Percentiles rank a stretch among this genome's conserved stretches.
phyloP scores from a whole-genome alignment of 2,797 vertebrate species.

The Tapirus indicus region DNA sequence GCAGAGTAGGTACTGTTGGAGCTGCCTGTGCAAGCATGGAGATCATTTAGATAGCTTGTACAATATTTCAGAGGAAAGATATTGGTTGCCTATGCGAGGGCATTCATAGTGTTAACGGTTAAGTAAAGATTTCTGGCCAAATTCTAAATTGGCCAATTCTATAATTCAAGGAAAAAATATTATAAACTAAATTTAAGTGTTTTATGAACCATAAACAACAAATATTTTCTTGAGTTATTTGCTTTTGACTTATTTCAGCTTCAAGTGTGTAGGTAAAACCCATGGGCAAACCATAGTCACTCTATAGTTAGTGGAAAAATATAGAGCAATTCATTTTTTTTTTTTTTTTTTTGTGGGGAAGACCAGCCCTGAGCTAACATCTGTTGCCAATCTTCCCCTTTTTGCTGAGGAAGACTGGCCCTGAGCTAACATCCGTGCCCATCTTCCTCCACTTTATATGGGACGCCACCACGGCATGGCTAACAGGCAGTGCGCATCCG shows the following conservation, averaged over 20 bases:
- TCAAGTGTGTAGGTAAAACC: neutral
- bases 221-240: conserved; percentile 11
- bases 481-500: too few relatives aligned
- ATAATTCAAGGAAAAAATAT: neutral
- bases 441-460: too few relatives aligned
- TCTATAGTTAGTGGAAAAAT: neutral
- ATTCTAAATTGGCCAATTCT: neutral
- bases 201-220: neutral
- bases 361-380: too few relatives aligned
- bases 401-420: too few relatives aligned
- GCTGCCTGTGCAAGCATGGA: neutral
- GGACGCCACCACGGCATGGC: too few relatives aligned
- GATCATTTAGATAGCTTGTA: neutral
- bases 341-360: too few relatives aligned
- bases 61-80: neutral
- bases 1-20: neutral
- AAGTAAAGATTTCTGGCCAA: neutral
- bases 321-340: neutral
- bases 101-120: neutral
- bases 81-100: accelerated
- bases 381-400: too few relatives aligned
- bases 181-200: neutral
- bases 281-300: neutral
- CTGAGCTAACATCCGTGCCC: too few relatives aligned
- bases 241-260: neutral